phyloP scores from a whole-genome alignment of 2,113 vertebrate species.

The Brachyistius frenatus region DNA sequence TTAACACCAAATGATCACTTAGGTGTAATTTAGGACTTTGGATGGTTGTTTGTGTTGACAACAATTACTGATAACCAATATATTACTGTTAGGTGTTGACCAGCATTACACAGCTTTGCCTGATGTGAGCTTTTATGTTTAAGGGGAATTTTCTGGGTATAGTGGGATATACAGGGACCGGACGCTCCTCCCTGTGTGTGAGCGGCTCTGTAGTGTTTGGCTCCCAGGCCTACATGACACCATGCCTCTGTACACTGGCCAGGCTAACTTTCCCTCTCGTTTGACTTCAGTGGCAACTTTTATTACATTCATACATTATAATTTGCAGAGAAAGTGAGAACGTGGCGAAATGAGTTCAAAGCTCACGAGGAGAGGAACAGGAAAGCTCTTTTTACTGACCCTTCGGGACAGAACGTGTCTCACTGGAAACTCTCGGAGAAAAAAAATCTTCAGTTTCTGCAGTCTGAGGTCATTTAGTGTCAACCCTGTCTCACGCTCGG shows the following conservation, averaged over 20 bases:
- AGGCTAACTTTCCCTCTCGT: slow-evolving; percentile 59
- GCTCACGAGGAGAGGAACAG: slow-evolving; percentile 49
- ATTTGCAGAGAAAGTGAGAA: slow-evolving; percentile 46
- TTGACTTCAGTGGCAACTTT: slow-evolving; percentile 57
- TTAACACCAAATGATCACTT: slow-evolving; percentile 37
- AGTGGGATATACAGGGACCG: slow-evolving; percentile 25
- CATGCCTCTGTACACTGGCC: slow-evolving; percentile 53
- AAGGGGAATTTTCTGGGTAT: slow-evolving; percentile 41
- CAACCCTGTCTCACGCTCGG: slow-evolving; percentile 24
- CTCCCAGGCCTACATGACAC: slow-evolving; percentile 59
- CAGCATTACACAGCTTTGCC: neutral
- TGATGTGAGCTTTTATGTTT: slow-evolving; percentile 22
- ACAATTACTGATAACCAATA: slow-evolving; percentile 24
- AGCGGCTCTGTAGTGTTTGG: slow-evolving; percentile 67
- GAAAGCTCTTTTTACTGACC: slow-evolving; percentile 45
- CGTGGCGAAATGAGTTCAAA: slow-evolving; percentile 51
- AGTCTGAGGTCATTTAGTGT: slow-evolving; percentile 47
- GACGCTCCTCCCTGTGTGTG: slow-evolving; percentile 46
- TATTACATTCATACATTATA: slow-evolving; percentile 55
- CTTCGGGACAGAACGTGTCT: slow-evolving; percentile 33
- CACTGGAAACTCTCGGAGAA: slow-evolving; percentile 41
- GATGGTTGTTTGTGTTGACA: slow-evolving; percentile 14
- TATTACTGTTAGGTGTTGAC: slow-evolving; percentile 32
- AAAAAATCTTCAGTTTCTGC: slow-evolving; percentile 22
- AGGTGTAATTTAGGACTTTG: slow-evolving; percentile 19